Conservation (phyloP, 2,888 invertebrate species). For the Nomada flava region DNA sequence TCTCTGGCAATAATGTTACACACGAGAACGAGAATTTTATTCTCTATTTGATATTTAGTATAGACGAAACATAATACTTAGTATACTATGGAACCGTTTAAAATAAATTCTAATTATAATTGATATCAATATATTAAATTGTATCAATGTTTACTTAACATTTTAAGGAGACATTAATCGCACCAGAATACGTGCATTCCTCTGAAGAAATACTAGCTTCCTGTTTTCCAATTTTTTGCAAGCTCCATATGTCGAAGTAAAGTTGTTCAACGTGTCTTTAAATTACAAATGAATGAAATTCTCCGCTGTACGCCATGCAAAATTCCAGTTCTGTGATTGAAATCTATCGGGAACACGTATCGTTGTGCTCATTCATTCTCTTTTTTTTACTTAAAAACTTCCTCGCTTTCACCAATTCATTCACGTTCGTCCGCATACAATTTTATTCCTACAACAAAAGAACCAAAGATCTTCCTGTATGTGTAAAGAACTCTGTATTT, state of each 20-base stretch:
- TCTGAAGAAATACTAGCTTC: neutral
- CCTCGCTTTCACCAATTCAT: constrained; percentile 49
- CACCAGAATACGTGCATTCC: neutral
- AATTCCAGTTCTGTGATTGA: constrained; percentile 1
- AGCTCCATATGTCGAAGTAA: neutral
- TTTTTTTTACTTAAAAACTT: constrained; percentile 18
- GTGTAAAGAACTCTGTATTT: neutral
- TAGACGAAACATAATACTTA: neutral
- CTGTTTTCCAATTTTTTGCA: neutral
- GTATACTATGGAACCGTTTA: neutral
- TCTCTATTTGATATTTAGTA: too few relatives aligned
- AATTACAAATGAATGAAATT: constrained; percentile 1
- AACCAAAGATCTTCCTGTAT: neutral
- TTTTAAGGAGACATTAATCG: too few relatives aligned
- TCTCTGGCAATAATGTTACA: too few relatives aligned
- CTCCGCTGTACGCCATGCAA: neutral
- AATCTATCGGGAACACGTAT: constrained; percentile 2
- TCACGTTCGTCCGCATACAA: constrained; percentile 12
- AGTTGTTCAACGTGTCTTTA: neutral
- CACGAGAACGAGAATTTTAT: too few relatives aligned
- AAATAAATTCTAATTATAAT: neutral
- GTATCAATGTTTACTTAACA: too few relatives aligned
- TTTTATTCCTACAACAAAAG: neutral
- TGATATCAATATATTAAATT: neutral
- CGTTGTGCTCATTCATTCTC: constrained; percentile 22